These are phyloP conservation scores for Ondatra zibethicus DNA, from an alignment of 2,113 vertebrate species.

Conservation along the genomic window DNA sequence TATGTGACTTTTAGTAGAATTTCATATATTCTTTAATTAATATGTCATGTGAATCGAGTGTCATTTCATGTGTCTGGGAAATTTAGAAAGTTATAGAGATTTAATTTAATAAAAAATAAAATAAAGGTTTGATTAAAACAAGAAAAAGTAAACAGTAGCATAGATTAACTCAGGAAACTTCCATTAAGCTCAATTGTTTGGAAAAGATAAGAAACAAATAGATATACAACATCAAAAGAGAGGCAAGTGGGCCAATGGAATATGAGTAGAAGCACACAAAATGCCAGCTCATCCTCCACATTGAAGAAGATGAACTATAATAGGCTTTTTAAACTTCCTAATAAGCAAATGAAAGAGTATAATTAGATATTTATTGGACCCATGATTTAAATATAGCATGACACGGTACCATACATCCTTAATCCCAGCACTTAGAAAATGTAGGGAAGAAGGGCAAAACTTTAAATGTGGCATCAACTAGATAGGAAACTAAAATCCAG, in stretches of 20 bases:
- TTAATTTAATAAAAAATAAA: background rate
- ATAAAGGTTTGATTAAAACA: background rate
- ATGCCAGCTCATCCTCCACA: rapidly evolving
- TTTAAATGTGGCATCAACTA: too few species aligned
- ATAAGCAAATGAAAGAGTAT: background rate
- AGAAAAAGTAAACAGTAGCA: background rate
- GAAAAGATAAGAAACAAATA: background rate
- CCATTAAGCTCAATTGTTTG: background rate
- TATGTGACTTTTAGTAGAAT: conserved; percentile 7
- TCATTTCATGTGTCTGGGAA: background rate
- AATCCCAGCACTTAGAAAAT: background rate
- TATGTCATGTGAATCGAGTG: background rate
- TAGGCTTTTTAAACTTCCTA: background rate
- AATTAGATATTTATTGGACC: background rate
- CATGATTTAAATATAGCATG: background rate
- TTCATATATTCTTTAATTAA: background rate
- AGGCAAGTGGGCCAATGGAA: background rate
- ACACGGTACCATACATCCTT: background rate
- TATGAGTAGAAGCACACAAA: background rate
- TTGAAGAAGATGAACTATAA: background rate
- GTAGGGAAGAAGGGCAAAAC: background rate
- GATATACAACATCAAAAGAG: background rate
- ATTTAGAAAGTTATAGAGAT: background rate
- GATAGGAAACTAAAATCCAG: background rate
- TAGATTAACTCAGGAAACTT: background rate